Evolutionary conservation across 1,140 invertebrate species (phyloP).

Genomic region (Drosophila novamexicana): DNA sequence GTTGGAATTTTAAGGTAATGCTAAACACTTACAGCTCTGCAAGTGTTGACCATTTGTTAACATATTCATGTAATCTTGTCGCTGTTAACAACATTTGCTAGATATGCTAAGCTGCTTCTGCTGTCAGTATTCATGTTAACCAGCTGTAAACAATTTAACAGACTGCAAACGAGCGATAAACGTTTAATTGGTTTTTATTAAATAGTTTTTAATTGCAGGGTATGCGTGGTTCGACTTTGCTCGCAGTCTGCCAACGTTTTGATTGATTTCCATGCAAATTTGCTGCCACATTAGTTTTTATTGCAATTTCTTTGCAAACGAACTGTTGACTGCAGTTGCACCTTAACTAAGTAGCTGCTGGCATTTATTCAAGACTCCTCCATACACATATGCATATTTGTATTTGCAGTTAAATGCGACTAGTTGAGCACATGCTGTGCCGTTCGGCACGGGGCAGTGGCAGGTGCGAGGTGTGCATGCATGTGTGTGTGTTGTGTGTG

Average conservation of each 20-base stretch:
- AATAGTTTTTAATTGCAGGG: conserved; percentile 13
- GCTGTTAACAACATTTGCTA: no score
- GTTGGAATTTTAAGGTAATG: no score
- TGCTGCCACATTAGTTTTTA: conserved; percentile 64
- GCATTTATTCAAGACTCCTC: background rate
- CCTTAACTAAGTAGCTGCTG: conserved; percentile 25
- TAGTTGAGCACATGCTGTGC: conserved; percentile 43
- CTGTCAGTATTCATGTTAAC: no score
- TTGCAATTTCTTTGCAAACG: conserved; percentile 62
- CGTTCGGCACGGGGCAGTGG: background rate
- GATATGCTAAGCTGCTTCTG: no score
- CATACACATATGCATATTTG: conserved; percentile 15
- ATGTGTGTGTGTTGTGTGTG: no score
- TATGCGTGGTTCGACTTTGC: background rate
- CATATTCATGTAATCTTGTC: no score
- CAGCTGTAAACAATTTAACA: no score
- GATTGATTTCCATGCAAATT: conserved; percentile 73
- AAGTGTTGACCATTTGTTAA: no score
- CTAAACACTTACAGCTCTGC: no score
- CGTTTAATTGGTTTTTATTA: background rate
- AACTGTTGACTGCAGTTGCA: conserved; percentile 37
- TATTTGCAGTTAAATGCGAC: conserved; percentile 10
- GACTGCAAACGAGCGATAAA: no score
- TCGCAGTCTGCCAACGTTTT: background rate
- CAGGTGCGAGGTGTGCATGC: background rate